Percentiles rank a stretch among this genome's conserved stretches.
These are phyloP conservation scores for Apamea sordens DNA, from an alignment of 2,888 invertebrate species.

Conservation along the genomic window DNA sequence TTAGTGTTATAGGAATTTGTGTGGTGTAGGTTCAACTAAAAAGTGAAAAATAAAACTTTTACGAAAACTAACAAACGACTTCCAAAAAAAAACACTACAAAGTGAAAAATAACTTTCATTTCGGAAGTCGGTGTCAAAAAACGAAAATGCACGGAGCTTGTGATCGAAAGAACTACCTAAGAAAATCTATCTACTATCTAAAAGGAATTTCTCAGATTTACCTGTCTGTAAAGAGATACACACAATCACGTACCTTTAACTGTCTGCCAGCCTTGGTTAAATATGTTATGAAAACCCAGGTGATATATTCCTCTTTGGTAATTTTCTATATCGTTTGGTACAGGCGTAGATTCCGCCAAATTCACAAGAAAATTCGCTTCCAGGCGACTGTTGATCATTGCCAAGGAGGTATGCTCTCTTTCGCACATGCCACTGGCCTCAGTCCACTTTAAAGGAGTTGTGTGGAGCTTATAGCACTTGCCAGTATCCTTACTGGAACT, in stretches of 20 bases:
- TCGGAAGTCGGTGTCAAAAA: too few species aligned
- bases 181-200: neutral
- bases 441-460: conserved; percentile 76
- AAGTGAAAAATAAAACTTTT: too few species aligned
- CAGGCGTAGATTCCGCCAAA: conserved; percentile 11
- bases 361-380: conserved; percentile 42
- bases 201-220: neutral
- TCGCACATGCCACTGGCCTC: conserved; percentile 77
- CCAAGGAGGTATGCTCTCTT: conserved; percentile 77
- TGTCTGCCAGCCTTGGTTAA: conserved; percentile 71
- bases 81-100: too few species aligned
- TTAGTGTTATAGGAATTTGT: too few species aligned
- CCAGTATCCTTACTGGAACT: conserved; percentile 68
- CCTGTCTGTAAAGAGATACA: neutral
- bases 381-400: conserved; percentile 72
- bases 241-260: conserved; percentile 70
- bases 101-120: too few species aligned
- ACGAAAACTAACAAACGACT: too few species aligned
- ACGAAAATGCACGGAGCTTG: neutral
- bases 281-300: conserved; percentile 71
- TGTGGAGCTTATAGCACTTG: conserved; percentile 82
- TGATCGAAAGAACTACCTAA: neutral
- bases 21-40: too few species aligned
- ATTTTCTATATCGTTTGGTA: conserved; percentile 9
- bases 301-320: conserved; percentile 56